Conservation (phyloP, 2,797 vertebrate species). For the Muraenolepis orangiensis region DNA sequence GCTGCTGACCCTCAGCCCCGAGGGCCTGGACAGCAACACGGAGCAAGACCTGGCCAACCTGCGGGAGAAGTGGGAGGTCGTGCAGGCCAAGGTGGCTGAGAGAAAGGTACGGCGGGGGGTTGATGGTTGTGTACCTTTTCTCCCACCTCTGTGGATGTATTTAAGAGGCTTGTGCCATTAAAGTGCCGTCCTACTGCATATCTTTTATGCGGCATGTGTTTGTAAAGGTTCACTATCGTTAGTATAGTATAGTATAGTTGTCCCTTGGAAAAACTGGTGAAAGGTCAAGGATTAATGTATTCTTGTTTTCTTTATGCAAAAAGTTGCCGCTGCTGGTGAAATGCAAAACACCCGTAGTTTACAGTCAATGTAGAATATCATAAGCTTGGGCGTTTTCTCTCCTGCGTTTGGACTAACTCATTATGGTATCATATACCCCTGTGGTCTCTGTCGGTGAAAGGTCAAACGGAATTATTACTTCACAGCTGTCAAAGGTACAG, state of each 20-base stretch:
- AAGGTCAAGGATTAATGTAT: not conserved
- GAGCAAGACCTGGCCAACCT: constrained; percentile 91
- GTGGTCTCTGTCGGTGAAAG: not conserved
- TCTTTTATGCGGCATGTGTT: not conserved
- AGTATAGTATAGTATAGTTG: no score
- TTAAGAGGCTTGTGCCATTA: no score
- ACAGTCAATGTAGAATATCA: not conserved
- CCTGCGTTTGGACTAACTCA: not conserved
- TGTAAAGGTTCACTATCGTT: no score
- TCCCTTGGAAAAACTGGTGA: not conserved
- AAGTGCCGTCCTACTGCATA: not conserved
- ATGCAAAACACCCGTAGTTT: not conserved
- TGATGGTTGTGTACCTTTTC: no score
- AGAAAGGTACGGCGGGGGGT: constrained; percentile 80
- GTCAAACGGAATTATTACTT: not conserved
- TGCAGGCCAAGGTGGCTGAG: constrained; percentile 87
- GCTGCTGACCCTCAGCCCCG: constrained; percentile 80
- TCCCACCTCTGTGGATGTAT: no score
- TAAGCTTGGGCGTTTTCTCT: no score
- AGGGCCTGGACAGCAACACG: constrained; percentile 84
- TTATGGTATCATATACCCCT: not conserved
- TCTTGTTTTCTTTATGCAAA: not conserved
- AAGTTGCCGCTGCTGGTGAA: not conserved
- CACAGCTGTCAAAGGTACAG: not conserved
- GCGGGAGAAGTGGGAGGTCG: constrained; percentile 91